Percentiles rank a stretch among this genome's conserved stretches.
phyloP scores from a whole-genome alignment of 2,797 vertebrate genomes.

The Rhinatrema bivittatum region DNA sequence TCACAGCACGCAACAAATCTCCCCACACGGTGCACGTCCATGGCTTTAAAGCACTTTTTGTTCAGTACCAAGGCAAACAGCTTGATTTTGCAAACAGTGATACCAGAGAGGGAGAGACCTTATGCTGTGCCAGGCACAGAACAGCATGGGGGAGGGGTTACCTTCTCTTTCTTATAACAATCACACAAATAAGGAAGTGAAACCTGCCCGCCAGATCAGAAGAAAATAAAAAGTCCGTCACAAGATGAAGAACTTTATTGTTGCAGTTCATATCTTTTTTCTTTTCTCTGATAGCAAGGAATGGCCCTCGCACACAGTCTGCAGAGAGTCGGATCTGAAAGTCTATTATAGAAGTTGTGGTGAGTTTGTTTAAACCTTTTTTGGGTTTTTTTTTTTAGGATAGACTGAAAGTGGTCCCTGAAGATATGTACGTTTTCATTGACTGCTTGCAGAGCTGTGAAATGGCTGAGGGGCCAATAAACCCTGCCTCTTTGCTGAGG shows the following conservation, averaged over 20 bases:
- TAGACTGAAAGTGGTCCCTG: neutral
- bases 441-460: fast-evolving
- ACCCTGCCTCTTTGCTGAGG: neutral
- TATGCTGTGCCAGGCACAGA: too few relatives aligned
- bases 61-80: too few relatives aligned
- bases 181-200: neutral
- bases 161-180: too few relatives aligned
- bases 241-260: constrained; percentile 28
- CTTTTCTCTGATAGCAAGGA: constrained; percentile 21
- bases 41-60: too few relatives aligned
- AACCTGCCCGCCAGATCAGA: neutral
- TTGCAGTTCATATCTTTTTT: constrained; percentile 19
- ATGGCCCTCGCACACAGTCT: constrained; percentile 56
- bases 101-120: too few relatives aligned
- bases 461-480: fast-evolving
- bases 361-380: constrained; percentile 42
- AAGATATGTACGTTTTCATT: neutral
- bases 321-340: constrained; percentile 48
- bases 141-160: too few relatives aligned
- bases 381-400: constrained; percentile 9
- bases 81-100: too few relatives aligned
- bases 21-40: too few relatives aligned
- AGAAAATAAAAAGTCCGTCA: neutral
- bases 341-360: constrained; percentile 63
- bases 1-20: too few relatives aligned